Base-by-base conservation (phyloP, 2,888 invertebrate species). In the Tachina fera region DNA sequence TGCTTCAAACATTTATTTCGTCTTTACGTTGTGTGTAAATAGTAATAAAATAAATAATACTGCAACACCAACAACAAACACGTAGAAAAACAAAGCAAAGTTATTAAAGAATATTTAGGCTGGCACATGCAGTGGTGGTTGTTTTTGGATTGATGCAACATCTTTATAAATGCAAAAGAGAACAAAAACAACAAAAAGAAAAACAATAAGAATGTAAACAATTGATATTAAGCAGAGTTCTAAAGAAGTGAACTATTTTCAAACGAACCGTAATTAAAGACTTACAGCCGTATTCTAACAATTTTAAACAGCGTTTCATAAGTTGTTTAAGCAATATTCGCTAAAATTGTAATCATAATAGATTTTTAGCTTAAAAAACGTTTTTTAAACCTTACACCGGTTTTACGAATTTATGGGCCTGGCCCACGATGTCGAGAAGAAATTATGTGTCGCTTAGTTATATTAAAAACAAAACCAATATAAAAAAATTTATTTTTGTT, bases 61-160 rank as follows among this genome's bases (percentile, higher is more conserved):
- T 68, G 63, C 70, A 79, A 63, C 75, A 65, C 43, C 63, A 79
- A 43, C 71, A 65, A 43, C 3, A 31, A 31, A 31, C 31, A 22
- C 1, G 3, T 2, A 22, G 3, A 22, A 43, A 63, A 78, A 19
- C 16, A 53, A 47, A 53, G 63, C 9, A 63, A 81, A 74, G n/a
- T 68, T 22, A 45, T 56, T 75, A 82, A 75, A 61, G 56, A 71
- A 76, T 83, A 72, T 77, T 77, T 68, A 67, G 77, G 67, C 49
- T 83, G 83, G 77, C 83, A 83, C 83, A 83, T 83, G 83, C 83
- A 83, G 77, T 83, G 77, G 83, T 83, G 77, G 83, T 83, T 83
- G 67, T 77, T 81, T 45, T 75, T 81, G 60, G 14, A 60, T 70
- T 61, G 11, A 45, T 77, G 72, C 77, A 83, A 72, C 70, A 82